Percentiles rank a stretch among this genome's conserved stretches.
Evolutionary conservation across 2,797 vertebrate genomes (phyloP).

Genomic region (Nannoperca australis): DNA sequence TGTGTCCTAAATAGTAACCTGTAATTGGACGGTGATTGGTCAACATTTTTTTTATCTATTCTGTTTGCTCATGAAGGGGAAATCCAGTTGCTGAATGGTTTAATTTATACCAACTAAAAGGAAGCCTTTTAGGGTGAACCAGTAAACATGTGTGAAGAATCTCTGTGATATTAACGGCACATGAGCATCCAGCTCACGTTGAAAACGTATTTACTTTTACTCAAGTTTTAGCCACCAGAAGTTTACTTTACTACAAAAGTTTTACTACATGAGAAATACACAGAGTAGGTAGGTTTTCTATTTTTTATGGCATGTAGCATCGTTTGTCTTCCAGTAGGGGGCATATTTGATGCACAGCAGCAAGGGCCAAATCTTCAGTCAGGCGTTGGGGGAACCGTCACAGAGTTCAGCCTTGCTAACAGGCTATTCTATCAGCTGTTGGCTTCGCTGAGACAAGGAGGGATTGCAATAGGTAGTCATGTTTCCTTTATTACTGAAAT

Average conservation of each 20-base stretch:
- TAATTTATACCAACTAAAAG: slow-evolving; percentile 43
- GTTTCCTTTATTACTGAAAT: slow-evolving; percentile 84
- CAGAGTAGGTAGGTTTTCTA: background rate
- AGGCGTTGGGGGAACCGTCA: background rate
- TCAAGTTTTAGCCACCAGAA: slow-evolving; percentile 48
- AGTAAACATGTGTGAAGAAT: slow-evolving; percentile 43
- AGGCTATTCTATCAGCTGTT: slow-evolving; percentile 25
- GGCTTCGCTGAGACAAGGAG: slow-evolving; percentile 24
- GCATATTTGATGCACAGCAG: slow-evolving; percentile 69
- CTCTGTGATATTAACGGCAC: slow-evolving; percentile 44
- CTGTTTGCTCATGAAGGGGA: slow-evolving; percentile 9
- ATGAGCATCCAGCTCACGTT: slow-evolving; percentile 21
- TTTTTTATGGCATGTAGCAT: slow-evolving; percentile 22
- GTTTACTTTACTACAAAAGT: slow-evolving; percentile 56
- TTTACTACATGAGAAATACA: slow-evolving; percentile 45
- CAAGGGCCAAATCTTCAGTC: background rate
- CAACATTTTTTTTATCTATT: slow-evolving; percentile 41
- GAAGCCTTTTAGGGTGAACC: slow-evolving; percentile 36
- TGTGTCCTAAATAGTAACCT: slow-evolving; percentile 1
- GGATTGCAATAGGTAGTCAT: slow-evolving; percentile 40
- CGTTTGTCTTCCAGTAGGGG: slow-evolving; percentile 71
- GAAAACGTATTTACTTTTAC: slow-evolving; percentile 65
- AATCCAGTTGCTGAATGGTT: slow-evolving; percentile 41
- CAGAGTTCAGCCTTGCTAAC: background rate
- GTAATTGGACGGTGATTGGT: slow-evolving; percentile 27